Conservation (phyloP, 1,140 invertebrate species). For the Platyscapa corneri region DNA sequence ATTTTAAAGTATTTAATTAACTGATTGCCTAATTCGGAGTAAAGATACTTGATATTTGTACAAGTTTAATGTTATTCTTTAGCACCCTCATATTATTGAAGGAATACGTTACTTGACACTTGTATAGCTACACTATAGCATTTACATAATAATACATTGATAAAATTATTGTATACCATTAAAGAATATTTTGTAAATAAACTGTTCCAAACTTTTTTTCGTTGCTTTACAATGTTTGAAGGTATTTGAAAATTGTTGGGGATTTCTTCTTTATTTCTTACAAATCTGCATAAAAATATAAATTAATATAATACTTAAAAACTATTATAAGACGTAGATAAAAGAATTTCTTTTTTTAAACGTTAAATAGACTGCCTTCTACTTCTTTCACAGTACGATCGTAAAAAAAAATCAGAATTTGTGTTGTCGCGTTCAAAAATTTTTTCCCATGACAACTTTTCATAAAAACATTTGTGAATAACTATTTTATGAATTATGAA, state of each 20-base stretch:
- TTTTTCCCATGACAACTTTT: conserved; percentile 9
- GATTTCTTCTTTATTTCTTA: neutral
- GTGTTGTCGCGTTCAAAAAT: neutral
- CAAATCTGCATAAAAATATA: conserved; percentile 25
- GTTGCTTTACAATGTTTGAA: conserved; percentile 45
- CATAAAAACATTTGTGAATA: neutral
- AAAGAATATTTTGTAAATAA: conserved; percentile 59
- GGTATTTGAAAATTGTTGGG: conserved; percentile 43
- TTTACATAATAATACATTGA: too few relatives aligned
- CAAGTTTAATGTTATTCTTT: too few relatives aligned
- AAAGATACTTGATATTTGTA: too few relatives aligned
- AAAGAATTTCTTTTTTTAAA: too few relatives aligned
- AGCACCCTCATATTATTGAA: too few relatives aligned
- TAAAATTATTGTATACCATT: conserved; percentile 57
- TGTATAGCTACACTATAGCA: too few relatives aligned
- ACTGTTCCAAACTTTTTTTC: conserved; percentile 54
- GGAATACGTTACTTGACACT: too few relatives aligned
- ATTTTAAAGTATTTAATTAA: too few relatives aligned
- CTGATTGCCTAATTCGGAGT: too few relatives aligned
- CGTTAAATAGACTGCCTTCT: conserved; percentile 16
- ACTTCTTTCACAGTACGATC: conserved; percentile 14
- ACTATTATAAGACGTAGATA: too few relatives aligned
- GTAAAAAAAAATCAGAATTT: neutral
- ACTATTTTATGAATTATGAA: too few relatives aligned
- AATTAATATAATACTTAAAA: neutral